Percentiles rank a stretch among this genome's conserved stretches.
phyloP scores from a whole-genome alignment of 2,888 invertebrate genomes.

The Phoenoteleia sp. region DNA sequence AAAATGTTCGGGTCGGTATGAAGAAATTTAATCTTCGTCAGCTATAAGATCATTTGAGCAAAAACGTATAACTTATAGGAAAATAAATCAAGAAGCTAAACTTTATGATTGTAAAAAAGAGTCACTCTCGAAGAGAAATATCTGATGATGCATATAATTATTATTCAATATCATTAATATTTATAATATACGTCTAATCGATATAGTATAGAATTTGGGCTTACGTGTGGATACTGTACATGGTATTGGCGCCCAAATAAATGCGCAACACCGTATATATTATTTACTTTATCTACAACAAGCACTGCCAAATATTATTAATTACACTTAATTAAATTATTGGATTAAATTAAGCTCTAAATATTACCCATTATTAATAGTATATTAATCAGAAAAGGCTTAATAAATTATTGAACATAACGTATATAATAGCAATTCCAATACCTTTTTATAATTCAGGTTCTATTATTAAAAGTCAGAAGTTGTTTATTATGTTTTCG shows the following conservation, averaged over 20 bases:
- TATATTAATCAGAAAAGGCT: too few species aligned
- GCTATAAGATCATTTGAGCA: conserved; percentile 55
- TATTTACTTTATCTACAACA: conserved; percentile 48
- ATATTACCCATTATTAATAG: too few species aligned
- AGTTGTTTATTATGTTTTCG: too few species aligned
- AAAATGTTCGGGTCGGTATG: conserved; percentile 21
- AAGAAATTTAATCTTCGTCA: conserved; percentile 49
- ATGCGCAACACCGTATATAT: conserved; percentile 62
- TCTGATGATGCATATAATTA: conserved; percentile 81
- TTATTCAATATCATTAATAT: conserved; percentile 82
- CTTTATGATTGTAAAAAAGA: conserved; percentile 38
- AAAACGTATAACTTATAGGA: conserved; percentile 38
- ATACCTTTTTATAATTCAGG: too few species aligned
- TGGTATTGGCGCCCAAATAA: conserved; percentile 53
- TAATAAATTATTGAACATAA: too few species aligned
- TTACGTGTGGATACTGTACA: conserved; percentile 82
- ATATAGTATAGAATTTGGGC: conserved; percentile 77
- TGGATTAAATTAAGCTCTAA: too few species aligned
- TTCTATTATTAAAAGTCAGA: too few species aligned
- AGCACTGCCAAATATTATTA: too few species aligned
- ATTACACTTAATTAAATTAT: too few species aligned
- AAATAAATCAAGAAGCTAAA: conserved; percentile 54
- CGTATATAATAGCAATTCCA: too few species aligned
- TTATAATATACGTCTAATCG: conserved; percentile 83
- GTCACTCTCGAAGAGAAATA: conserved; percentile 73